Evolutionary conservation across 2,888 invertebrate genomes (phyloP), one percentile per base, ranked within the genome.

Genomic region (Drosophila nigritarsus): DNA sequence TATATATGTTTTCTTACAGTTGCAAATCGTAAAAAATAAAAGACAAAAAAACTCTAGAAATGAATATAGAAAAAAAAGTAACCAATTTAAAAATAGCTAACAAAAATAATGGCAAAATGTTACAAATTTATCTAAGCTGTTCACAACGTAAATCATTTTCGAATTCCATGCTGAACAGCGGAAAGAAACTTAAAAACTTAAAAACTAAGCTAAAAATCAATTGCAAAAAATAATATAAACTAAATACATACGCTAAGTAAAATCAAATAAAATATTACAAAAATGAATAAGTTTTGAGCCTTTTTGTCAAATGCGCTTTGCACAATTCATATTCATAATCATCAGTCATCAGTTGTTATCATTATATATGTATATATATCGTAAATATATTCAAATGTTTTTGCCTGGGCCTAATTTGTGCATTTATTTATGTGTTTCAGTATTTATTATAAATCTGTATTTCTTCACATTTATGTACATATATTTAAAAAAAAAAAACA

Each of bases 391-490:
- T 67, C 15, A 34, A 34, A 45, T 30, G 18, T 49, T 30, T 30
- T 49, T 59, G 3, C 9, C 53, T 30, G 45, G 34, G 36, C 50
- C 70, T 71, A 20, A 75, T 77, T 85, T 87, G 88, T 90, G 87
- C 87, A 86, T 79, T 90, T 90, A 87, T 83, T 78, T 80, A 61
- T 71, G 59, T 40, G 53, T 45, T 45, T 24, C 24, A 24, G 24
- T 24, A 15, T 15, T 24, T 15, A 45, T 24, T 15, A 45, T 45
- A 45, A 15, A 24, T 27, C 45, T 15, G 24, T 24, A 45, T 45
- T 15, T 45, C 24, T 45, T 24, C 24, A 15, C 45, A 45, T 24
- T 45, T 45, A 15, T 45, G 45, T 45, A 45, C 24, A 45, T 45
- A 45, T 24, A 15, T 24, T 38, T 45, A 45, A 58, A 45, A 48